These are phyloP conservation scores for Chironomus striatipennis DNA, from an alignment of 1,140 invertebrate species.

Conservation along the genomic window DNA sequence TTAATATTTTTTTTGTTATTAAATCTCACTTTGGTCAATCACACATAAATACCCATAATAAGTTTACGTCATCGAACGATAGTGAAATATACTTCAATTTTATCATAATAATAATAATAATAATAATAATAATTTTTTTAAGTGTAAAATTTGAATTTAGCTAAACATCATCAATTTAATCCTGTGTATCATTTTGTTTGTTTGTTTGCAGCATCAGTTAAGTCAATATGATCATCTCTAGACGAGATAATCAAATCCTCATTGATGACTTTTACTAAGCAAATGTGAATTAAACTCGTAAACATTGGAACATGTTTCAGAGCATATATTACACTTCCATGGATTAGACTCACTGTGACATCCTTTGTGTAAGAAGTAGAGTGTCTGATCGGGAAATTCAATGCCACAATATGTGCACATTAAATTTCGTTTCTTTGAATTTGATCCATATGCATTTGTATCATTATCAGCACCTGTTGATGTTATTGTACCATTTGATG, in stretches of 20 bases:
- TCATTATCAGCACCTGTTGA: constrained; percentile 50
- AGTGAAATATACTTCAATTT: not conserved
- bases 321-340: constrained; percentile 97
- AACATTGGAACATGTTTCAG: constrained; percentile 82
- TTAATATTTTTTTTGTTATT: not conserved
- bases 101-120: not conserved
- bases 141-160: constrained; percentile 18
- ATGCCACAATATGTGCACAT: constrained; percentile 86
- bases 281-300: constrained; percentile 97
- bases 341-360: constrained; percentile 94
- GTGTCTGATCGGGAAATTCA: constrained; percentile 86
- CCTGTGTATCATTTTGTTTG: not conserved
- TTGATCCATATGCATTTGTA: constrained; percentile 40
- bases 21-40: constrained; percentile 23
- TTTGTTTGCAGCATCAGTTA: not conserved
- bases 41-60: constrained; percentile 9
- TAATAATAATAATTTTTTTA: not conserved
- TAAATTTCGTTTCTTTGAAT: constrained; percentile 45
- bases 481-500: constrained; percentile 54
- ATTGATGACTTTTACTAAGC: constrained; percentile 85
- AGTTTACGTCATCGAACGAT: constrained; percentile 19
- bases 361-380: constrained; percentile 95
- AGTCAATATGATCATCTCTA: not conserved
- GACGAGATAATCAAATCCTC: constrained; percentile 32
- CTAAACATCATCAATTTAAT: constrained; percentile 4